Conservation (phyloP, 2,113 vertebrate species). For the Aythya baeri region DNA sequence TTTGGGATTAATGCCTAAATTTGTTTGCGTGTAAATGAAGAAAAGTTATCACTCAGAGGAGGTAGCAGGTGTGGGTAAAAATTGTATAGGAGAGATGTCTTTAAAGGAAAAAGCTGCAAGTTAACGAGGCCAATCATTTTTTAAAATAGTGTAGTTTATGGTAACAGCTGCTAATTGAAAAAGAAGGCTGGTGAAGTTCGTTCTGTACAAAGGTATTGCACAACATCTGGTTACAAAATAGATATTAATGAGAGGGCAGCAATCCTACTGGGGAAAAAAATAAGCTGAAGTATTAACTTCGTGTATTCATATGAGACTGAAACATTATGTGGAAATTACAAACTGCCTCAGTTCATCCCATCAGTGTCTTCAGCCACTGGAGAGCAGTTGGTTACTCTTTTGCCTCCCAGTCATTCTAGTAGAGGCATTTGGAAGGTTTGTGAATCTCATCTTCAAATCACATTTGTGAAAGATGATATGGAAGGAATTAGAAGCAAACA, state of each 20-base stretch:
- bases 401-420: background rate
- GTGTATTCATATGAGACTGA: background rate
- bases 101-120: background rate
- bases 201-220: background rate
- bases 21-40: constrained; percentile 45
- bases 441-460: background rate
- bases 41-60: background rate
- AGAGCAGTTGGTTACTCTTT: background rate
- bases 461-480: background rate
- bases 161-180: background rate
- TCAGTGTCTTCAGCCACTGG: background rate
- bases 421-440: background rate
- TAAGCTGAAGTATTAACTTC: background rate
- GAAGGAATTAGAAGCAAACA: background rate
- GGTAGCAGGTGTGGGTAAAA: background rate
- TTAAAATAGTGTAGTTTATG: background rate
- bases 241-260: background rate
- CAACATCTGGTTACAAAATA: background rate
- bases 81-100: background rate
- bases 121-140: background rate
- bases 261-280: background rate
- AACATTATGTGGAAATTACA: background rate
- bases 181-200: background rate
- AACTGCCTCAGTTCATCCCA: background rate
- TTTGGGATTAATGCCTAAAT: constrained; percentile 54